Evolutionary conservation across 2,888 invertebrate genomes (phyloP).

Genomic region (Perizoma affinitatum): DNA sequence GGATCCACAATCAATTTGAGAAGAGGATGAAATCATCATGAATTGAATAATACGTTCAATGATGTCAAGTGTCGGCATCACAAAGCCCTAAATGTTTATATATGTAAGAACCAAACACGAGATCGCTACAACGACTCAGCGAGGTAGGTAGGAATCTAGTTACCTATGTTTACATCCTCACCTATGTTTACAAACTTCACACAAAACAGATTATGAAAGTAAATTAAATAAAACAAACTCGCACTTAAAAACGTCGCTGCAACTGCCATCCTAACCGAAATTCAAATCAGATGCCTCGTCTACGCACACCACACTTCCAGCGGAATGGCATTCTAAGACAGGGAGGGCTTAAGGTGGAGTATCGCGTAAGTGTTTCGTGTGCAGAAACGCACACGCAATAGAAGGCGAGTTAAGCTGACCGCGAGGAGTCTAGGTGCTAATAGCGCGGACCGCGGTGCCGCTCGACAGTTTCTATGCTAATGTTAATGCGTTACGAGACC

Average conservation of each 20-base stretch:
- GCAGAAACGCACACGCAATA: slow-evolving; percentile 55
- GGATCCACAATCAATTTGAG: slow-evolving; percentile 31
- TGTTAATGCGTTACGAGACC: slow-evolving; percentile 78
- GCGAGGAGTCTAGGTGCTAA: slow-evolving; percentile 70
- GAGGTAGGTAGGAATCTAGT: too few species aligned
- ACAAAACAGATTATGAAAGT: slow-evolving; percentile 45
- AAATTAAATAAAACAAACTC: slow-evolving; percentile 44
- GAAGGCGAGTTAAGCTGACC: slow-evolving; percentile 44
- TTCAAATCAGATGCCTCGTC: slow-evolving; percentile 41
- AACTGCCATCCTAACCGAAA: slow-evolving; percentile 46
- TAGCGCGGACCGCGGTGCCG: slow-evolving; percentile 66
- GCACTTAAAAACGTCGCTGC: slow-evolving; percentile 45
- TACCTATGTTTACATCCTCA: slow-evolving; percentile 36
- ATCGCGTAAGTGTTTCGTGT: slow-evolving; percentile 44
- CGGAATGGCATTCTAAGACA: slow-evolving; percentile 18
- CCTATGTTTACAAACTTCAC: slow-evolving; percentile 39
- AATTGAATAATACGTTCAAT: slow-evolving; percentile 38
- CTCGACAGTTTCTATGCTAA: slow-evolving; percentile 84
- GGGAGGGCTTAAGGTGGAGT: slow-evolving; percentile 44
- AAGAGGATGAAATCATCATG: slow-evolving; percentile 33
- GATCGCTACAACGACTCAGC: slow-evolving; percentile 19
- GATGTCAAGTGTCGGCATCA: slow-evolving; percentile 36
- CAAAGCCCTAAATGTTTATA: slow-evolving; percentile 32
- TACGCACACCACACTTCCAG: slow-evolving; percentile 31
- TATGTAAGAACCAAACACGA: slow-evolving; percentile 15